Percentiles rank a stretch among this genome's conserved stretches.
phyloP scores from a whole-genome alignment of 2,113 vertebrate genomes.

The Psophia crepitans region DNA sequence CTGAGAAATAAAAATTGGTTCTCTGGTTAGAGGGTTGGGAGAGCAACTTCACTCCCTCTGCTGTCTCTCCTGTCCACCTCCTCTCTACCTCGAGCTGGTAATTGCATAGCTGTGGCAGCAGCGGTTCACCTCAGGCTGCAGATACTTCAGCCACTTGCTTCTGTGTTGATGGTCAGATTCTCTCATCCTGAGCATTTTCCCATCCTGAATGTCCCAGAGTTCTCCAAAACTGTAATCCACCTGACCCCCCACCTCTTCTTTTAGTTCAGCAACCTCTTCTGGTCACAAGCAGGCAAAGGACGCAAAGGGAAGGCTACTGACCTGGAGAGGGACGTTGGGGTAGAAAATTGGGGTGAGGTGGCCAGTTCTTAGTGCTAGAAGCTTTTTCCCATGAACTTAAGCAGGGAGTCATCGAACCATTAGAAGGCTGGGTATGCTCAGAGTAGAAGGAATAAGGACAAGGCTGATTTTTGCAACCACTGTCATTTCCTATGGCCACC shows the following conservation, averaged over 20 bases:
- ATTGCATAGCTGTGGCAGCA: not conserved
- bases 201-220: not conserved
- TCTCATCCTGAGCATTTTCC: not conserved
- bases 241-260: not conserved
- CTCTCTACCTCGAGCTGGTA: not conserved
- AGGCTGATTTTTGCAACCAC: not conserved
- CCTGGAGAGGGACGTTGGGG: not conserved
- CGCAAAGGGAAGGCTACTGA: too few relatives aligned
- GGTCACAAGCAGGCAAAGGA: not conserved
- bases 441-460: not conserved
- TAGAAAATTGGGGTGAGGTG: not conserved
- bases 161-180: not conserved
- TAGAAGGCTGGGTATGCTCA: not conserved
- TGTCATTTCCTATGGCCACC: not conserved
- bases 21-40: not conserved
- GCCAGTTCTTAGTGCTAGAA: not conserved
- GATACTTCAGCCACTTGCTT: too few relatives aligned
- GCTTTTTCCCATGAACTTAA: not conserved
- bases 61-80: not conserved
- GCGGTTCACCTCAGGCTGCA: not conserved
- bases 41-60: not conserved
- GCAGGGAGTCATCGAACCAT: not conserved
- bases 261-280: not conserved
- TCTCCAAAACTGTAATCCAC: not conserved
- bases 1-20: not conserved